These are phyloP conservation scores for Drosophila murphyi DNA, from an alignment of 1,140 invertebrate species.

Conservation along the genomic window DNA sequence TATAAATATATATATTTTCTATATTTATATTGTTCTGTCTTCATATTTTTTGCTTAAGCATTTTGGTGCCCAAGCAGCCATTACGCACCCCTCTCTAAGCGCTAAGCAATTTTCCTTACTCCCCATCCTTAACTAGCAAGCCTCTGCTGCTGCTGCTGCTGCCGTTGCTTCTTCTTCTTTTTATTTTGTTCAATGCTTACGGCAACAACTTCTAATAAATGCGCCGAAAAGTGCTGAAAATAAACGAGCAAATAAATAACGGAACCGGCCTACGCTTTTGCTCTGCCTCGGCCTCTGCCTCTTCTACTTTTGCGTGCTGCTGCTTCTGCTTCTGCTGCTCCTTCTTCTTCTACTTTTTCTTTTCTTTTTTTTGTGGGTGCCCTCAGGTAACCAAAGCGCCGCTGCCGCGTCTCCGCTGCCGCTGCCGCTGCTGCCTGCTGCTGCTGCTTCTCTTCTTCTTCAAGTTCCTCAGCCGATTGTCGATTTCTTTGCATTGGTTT, in stretches of 20 bases:
- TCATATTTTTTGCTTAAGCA: constrained; percentile 17
- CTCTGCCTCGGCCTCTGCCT: background rate
- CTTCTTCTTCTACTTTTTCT: background rate
- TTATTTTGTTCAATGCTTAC: constrained; percentile 33
- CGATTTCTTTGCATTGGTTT: constrained; percentile 55
- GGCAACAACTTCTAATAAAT: constrained; percentile 65
- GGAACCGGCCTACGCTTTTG: constrained; percentile 23
- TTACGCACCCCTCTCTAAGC: constrained; percentile 3
- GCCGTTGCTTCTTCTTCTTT: background rate
- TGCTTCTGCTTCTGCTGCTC: background rate
- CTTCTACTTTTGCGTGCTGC: background rate
- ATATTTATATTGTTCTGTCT: constrained; percentile 1
- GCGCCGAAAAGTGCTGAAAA: constrained; percentile 70
- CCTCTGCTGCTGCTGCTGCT: constrained; percentile 2
- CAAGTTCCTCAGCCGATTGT: constrained; percentile 7
- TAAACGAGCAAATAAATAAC: constrained; percentile 72
- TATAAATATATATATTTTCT: constrained; percentile 7
- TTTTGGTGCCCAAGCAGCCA: constrained; percentile 11
- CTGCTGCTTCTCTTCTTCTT: constrained; percentile 3
- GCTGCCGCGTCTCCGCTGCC: no score
- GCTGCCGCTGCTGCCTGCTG: background rate
- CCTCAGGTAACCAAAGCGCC: background rate
- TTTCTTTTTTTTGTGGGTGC: background rate
- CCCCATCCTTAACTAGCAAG: background rate
- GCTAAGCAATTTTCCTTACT: background rate